phyloP scores from a whole-genome alignment of 1,140 invertebrate genomes.

The Drosophila trapezifrons region DNA sequence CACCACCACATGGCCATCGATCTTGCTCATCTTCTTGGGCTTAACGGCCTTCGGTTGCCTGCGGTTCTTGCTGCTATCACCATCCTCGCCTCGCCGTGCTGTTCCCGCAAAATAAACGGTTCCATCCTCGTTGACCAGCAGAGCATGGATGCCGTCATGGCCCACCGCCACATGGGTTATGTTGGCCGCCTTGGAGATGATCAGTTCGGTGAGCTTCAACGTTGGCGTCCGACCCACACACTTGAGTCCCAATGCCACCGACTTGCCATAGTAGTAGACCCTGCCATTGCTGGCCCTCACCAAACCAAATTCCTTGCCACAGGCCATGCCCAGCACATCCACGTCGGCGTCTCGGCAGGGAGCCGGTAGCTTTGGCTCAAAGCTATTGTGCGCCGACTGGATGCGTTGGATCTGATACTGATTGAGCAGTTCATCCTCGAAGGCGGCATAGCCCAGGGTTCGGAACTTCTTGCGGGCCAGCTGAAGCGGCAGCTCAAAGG shows the following conservation, averaged over 20 bases:
- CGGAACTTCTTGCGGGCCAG: constrained; percentile 92
- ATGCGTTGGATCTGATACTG: constrained; percentile 84
- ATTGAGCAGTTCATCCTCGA: constrained; percentile 88
- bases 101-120: constrained; percentile 94
- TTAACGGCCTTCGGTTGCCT: constrained; percentile 95
- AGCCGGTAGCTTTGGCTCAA: constrained; percentile 81
- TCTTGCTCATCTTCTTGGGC: constrained; percentile 95
- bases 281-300: constrained; percentile 90
- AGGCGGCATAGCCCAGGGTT: constrained; percentile 89
- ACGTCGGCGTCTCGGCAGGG: constrained; percentile 72
- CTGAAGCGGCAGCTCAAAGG: constrained; percentile 90
- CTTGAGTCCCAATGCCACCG: constrained; percentile 85
- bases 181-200: constrained; percentile 90
- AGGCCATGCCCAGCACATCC: constrained; percentile 83
- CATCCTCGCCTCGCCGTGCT: constrained; percentile 96
- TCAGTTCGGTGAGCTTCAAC: constrained; percentile 91
- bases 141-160: constrained; percentile 96
- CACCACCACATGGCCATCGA: constrained; percentile 93
- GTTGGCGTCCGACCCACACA: constrained; percentile 85
- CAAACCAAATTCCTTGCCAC: constrained; percentile 93
- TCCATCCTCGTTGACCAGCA: constrained; percentile 95
- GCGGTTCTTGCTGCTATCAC: constrained; percentile 93
- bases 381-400: constrained; percentile 80
- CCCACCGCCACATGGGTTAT: constrained; percentile 93
- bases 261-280: constrained; percentile 92